phyloP scores from a whole-genome alignment of 2,888 invertebrate genomes.

The Cordilura impudica region DNA sequence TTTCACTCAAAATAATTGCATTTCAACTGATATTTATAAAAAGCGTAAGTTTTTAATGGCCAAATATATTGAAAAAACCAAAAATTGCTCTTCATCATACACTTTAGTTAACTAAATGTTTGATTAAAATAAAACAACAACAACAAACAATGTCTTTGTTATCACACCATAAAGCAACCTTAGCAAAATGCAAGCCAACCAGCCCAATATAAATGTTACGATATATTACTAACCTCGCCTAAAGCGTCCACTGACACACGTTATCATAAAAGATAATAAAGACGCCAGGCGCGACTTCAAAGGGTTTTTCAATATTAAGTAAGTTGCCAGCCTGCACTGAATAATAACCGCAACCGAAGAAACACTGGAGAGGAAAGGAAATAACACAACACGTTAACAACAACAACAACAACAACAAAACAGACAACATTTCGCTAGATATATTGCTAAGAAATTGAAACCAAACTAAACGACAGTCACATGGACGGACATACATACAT shows the following conservation, averaged over 20 bases:
- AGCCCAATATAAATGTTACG: not conserved
- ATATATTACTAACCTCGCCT: slow-evolving; percentile 55
- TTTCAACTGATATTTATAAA: too few relatives aligned
- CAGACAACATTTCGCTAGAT: slow-evolving; percentile 42
- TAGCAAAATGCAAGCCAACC: slow-evolving; percentile 44
- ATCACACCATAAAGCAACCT: slow-evolving; percentile 52
- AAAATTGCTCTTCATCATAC: slow-evolving; percentile 30
- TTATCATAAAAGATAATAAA: slow-evolving; percentile 70
- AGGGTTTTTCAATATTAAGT: slow-evolving; percentile 58
- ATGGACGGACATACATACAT: slow-evolving; percentile 28
- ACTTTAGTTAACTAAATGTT: slow-evolving; percentile 54
- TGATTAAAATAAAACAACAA: slow-evolving; percentile 42
- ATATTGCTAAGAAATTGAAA: slow-evolving; percentile 34
- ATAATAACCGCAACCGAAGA: slow-evolving; percentile 38
- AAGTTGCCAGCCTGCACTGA: slow-evolving; percentile 36
- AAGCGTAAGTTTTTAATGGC: slow-evolving; percentile 38
- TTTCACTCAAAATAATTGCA: too few relatives aligned
- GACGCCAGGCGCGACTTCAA: slow-evolving; percentile 72
- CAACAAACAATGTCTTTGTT: slow-evolving; percentile 54
- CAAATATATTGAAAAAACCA: slow-evolving; percentile 11
- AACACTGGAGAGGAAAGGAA: not conserved
- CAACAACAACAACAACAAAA: slow-evolving; percentile 4
- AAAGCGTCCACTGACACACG: slow-evolving; percentile 63
- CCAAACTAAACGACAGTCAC: slow-evolving; percentile 38
- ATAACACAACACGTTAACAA: slow-evolving; percentile 1